Percentiles rank a stretch among this genome's conserved stretches.
phyloP scores from a whole-genome alignment of 2,113 vertebrate genomes.

The Toxotes chatareus region DNA sequence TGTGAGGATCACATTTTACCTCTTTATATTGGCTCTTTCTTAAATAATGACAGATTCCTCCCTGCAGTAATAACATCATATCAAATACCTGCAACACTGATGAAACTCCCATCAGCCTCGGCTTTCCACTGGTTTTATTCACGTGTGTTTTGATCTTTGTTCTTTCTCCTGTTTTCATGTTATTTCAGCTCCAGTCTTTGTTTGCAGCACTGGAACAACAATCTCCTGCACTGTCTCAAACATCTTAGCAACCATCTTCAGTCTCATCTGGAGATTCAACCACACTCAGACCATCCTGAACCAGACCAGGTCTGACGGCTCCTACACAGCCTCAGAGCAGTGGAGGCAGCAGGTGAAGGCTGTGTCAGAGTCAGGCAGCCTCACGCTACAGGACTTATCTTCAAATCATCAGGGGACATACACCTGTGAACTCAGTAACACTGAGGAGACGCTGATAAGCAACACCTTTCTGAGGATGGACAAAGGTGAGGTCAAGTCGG shows the following conservation, averaged over 20 bases:
- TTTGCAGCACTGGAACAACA: background rate
- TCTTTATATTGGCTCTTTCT: too few species aligned
- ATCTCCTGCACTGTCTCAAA: conserved; percentile 54
- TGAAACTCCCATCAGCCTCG: background rate
- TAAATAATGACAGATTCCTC: too few species aligned
- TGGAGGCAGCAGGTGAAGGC: conserved; percentile 53
- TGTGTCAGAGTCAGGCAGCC: conserved; percentile 5
- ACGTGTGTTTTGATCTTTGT: too few species aligned
- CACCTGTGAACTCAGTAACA: conserved; percentile 40
- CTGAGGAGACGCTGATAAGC: background rate
- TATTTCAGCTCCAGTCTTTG: too few species aligned
- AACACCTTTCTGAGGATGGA: conserved; percentile 7
- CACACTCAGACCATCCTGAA: conserved; percentile 26
- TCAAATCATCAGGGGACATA: conserved; percentile 22
- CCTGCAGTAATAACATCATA: too few species aligned
- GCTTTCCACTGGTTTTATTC: too few species aligned
- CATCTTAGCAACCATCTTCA: too few species aligned
- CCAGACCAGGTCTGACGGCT: background rate
- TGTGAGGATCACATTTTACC: background rate
- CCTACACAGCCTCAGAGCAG: background rate
- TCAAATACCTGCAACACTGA: too few species aligned
- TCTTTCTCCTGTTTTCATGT: too few species aligned
- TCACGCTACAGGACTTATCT: conserved; percentile 13
- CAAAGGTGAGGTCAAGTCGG: background rate
- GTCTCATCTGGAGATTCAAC: conserved; percentile 46